Evolutionary conservation across 1,140 invertebrate genomes (phyloP), one percentile per base, ranked within the genome.

Genomic region (Lordiphosa clarofinis): DNA sequence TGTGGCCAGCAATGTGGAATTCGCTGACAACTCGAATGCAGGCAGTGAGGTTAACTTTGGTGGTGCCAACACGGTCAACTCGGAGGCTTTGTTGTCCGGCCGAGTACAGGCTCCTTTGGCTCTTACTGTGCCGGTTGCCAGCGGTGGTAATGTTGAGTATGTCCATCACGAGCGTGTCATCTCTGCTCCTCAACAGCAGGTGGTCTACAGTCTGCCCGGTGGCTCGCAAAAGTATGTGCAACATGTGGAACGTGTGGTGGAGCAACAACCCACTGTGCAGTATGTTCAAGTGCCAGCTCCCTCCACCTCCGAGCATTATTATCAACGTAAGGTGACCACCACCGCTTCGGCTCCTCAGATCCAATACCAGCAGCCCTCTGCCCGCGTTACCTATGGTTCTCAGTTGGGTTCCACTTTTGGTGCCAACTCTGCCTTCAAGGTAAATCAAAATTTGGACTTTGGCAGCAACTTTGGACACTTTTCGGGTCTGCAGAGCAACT

Each of bases 181-280:
- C 1, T 60, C 47, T 12, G 49, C 39, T 11, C 47, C 57, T 4
- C 57, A 59, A 11, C 70, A 64, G 31, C 81, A 56, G 49, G 12
- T 81, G 4, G 55, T 72, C 7, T 62, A 73, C 63, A 50, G 62
- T 1, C 49, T 61, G 8, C 84, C 79, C 58, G 73, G 59, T 24
- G 64, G 72, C 39, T 64, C 78, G 0, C 67, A 87, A 62, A 70
- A 75, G 13, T 86, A 74, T 36, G 56, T 82, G 9, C 74, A 76
- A 10, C 79, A 86, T 24, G 74, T 76, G 39, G 87, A 88, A 61
- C 78, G 71, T 21, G 53, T 70, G 21, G 71, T 84, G 0, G 56
- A 73, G 49, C 62, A 69, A 28, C 56, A 56, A 39, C 73, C 86
- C 9, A 36, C 56, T 1, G 31, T 76, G 5, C 79, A 68, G 44